Percentiles rank a stretch among this genome's conserved stretches.
These are phyloP conservation scores for Chelonus formosanus DNA, from an alignment of 2,888 invertebrate species.

Conservation along the genomic window DNA sequence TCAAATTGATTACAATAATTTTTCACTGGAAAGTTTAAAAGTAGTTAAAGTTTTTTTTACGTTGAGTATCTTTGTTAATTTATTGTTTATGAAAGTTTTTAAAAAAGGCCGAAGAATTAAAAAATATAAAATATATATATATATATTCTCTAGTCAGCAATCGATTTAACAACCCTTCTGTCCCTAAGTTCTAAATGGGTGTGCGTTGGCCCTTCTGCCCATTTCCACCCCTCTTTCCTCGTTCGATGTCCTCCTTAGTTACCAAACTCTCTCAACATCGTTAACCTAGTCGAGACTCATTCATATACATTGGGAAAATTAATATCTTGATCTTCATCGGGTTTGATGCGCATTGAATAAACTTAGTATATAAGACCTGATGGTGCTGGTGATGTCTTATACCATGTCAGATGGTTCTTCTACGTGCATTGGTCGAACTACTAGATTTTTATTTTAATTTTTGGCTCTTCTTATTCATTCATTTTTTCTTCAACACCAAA, in stretches of 20 bases:
- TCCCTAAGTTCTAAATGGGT: neutral
- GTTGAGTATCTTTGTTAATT: slow-evolving; percentile 16
- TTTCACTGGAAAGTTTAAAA: too few species aligned
- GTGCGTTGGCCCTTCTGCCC: neutral
- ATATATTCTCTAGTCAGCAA: slow-evolving; percentile 40
- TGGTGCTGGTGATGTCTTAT: neutral
- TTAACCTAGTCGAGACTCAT: slow-evolving; percentile 54
- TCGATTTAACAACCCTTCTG: slow-evolving; percentile 48
- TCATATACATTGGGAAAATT: slow-evolving; percentile 64
- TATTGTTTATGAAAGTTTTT: neutral
- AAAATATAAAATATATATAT: neutral
- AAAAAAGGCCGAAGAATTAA: neutral
- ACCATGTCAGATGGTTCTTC: too few species aligned
- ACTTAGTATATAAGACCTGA: slow-evolving; percentile 34
- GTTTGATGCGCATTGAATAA: slow-evolving; percentile 56
- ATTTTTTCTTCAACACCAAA: too few species aligned
- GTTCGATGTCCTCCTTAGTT: slow-evolving; percentile 19
- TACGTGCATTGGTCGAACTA: neutral
- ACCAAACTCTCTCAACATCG: slow-evolving; percentile 17
- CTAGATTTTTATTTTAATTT: neutral
- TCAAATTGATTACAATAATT: too few species aligned
- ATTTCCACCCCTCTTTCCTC: slow-evolving; percentile 4
- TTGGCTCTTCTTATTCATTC: too few species aligned
- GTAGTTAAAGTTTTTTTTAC: neutral
- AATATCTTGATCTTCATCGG: slow-evolving; percentile 55